phyloP scores from a whole-genome alignment of 1,140 invertebrate genomes.

The Lepidurus arcticus region DNA sequence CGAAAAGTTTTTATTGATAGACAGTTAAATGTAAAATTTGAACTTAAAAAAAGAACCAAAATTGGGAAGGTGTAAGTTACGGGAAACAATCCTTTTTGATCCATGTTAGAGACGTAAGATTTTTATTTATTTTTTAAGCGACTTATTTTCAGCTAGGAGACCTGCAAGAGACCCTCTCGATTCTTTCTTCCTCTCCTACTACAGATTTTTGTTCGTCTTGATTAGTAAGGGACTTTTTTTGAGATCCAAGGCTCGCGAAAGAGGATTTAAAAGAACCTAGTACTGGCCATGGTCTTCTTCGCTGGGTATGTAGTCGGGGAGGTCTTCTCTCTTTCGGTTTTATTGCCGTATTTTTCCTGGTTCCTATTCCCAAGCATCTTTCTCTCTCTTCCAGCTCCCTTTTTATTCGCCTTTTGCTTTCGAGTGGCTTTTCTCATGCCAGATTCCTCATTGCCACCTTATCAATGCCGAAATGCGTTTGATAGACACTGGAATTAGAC shows the following conservation, averaged over 20 bases:
- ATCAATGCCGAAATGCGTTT: background rate
- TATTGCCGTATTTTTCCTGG: background rate
- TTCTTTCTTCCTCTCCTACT: no score
- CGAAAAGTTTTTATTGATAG: no score
- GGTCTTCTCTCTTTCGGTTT: slow-evolving; percentile 12
- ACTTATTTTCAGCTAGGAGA: no score
- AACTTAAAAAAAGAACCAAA: no score
- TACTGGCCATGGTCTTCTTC: background rate
- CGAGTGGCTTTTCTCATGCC: slow-evolving; percentile 11
- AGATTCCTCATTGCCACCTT: slow-evolving; percentile 26
- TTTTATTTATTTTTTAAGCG: no score
- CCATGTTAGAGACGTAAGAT: no score
- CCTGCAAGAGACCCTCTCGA: no score
- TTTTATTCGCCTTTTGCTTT: background rate
- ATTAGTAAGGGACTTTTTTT: background rate
- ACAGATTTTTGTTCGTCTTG: background rate
- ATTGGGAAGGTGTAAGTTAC: no score
- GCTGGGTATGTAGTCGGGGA: background rate
- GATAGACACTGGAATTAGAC: background rate
- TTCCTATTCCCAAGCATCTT: background rate
- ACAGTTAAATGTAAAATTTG: no score
- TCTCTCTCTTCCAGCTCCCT: background rate
- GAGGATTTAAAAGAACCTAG: slow-evolving; percentile 3
- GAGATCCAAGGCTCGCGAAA: background rate
- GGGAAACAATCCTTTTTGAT: no score